phyloP scores from a whole-genome alignment of 2,888 invertebrate genomes.

The Acrobasis consociella region DNA sequence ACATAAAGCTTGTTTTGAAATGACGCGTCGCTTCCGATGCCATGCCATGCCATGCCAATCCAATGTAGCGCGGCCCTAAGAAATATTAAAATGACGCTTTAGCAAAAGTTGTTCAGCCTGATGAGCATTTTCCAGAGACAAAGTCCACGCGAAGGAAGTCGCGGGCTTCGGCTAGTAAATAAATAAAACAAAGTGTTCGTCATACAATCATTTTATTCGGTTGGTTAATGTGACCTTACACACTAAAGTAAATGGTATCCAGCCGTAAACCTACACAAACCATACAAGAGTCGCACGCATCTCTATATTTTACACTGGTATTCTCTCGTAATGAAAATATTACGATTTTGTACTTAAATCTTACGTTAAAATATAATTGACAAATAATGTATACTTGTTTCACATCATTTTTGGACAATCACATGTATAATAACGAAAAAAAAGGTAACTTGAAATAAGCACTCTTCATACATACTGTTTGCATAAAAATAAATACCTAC shows the following conservation, averaged over 20 bases:
- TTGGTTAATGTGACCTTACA: slow-evolving; percentile 64
- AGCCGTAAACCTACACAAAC: slow-evolving; percentile 53
- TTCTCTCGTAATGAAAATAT: slow-evolving; percentile 48
- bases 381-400: slow-evolving; percentile 12
- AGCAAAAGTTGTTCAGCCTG: too few relatives aligned
- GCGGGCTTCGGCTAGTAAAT: too few relatives aligned
- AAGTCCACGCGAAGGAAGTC: too few relatives aligned
- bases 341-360: slow-evolving; percentile 64
- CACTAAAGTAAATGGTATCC: slow-evolving; percentile 71
- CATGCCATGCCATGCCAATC: too few relatives aligned
- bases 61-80: too few relatives aligned
- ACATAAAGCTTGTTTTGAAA: too few relatives aligned
- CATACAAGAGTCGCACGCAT: slow-evolving; percentile 47
- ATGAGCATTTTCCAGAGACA: too few relatives aligned
- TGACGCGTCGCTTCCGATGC: too few relatives aligned
- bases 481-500: neutral
- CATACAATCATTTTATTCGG: slow-evolving; percentile 38
- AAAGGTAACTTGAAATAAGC: neutral
- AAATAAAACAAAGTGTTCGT: slow-evolving; percentile 23
- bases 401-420: slow-evolving; percentile 5
- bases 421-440: neutral
- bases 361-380: slow-evolving; percentile 32
- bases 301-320: slow-evolving; percentile 63
- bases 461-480: neutral
- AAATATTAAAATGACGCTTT: too few relatives aligned